These are phyloP conservation scores for Phallusia fumigata DNA, from an alignment of 23 tunicate genomes.

Conservation along the genomic window DNA sequence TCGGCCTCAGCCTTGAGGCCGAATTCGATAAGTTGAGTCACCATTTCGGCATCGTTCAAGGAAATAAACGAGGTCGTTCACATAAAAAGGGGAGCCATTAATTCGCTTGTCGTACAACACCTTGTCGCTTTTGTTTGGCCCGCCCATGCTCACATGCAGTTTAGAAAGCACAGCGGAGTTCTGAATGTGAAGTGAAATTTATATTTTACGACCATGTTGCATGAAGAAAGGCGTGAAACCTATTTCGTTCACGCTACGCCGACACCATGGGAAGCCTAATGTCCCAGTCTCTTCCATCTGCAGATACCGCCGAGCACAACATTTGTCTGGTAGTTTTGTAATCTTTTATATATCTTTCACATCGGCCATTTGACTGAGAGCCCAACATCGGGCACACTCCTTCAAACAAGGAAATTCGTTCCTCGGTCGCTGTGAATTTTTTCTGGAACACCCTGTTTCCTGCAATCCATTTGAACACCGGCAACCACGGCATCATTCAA, in stretches of 20 bases:
- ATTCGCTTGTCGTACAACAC: not conserved
- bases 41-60: not conserved
- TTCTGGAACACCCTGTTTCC: not conserved
- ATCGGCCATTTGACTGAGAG: not conserved
- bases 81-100: not conserved
- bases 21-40: not conserved
- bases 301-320: not conserved
- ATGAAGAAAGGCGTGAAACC: slow-evolving; percentile 13
- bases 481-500: not conserved
- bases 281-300: not conserved
- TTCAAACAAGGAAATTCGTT: slow-evolving; percentile 10
- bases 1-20: not conserved
- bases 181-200: not conserved
- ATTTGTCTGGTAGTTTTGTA: not conserved
- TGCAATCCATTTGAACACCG: not conserved
- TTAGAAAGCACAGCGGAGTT: not conserved
- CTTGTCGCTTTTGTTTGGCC: not conserved
- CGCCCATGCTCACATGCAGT: not conserved
- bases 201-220: not conserved
- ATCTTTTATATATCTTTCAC: not conserved
- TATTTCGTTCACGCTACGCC: not conserved
- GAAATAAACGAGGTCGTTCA: not conserved
- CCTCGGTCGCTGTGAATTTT: not conserved
- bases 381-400: not conserved
- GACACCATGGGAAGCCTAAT: not conserved